A percentile compares a stretch with the other conserved stretches of the same genome.
These are phyloP conservation scores for Heliconius melpomene DNA, from an alignment of 1,140 invertebrate species.

Conservation along the genomic window DNA sequence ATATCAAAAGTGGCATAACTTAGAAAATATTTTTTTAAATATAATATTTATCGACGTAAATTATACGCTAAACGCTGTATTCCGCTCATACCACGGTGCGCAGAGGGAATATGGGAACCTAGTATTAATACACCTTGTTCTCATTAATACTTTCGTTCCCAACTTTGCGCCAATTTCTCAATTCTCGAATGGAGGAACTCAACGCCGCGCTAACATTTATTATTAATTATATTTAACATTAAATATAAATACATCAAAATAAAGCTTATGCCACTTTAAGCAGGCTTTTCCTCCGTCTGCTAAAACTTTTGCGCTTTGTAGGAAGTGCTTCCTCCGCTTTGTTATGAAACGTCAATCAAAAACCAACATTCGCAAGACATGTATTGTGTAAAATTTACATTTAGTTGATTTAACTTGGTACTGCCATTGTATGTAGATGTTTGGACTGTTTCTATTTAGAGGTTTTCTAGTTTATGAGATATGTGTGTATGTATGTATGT, in stretches of 20 bases:
- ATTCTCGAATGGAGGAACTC: too few species aligned
- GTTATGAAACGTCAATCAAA: constrained; percentile 56
- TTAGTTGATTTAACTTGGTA: neutral
- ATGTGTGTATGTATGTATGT: neutral
- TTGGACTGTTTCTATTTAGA: neutral
- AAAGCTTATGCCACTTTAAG: neutral
- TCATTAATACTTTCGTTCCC: too few species aligned
- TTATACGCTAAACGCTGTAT: too few species aligned
- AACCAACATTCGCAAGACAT: constrained; percentile 44
- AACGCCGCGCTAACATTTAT: too few species aligned
- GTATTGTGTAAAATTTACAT: constrained; percentile 12
- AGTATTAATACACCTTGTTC: too few species aligned
- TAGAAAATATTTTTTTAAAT: neutral
- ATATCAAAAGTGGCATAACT: neutral
- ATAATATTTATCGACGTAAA: too few species aligned
- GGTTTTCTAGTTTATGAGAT: neutral
- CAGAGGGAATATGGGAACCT: too few species aligned
- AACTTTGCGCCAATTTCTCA: too few species aligned
- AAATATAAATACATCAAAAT: neutral
- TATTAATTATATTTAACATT: too few species aligned
- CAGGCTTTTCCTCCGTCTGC: neutral
- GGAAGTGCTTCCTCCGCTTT: constrained; percentile 5
- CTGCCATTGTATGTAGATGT: constrained; percentile 11
- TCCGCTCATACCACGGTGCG: too few species aligned
- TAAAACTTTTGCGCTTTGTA: constrained; percentile 1